Evolutionary conservation across 2,888 invertebrate species (phyloP).

Genomic region (Auanema freiburgensis): DNA sequence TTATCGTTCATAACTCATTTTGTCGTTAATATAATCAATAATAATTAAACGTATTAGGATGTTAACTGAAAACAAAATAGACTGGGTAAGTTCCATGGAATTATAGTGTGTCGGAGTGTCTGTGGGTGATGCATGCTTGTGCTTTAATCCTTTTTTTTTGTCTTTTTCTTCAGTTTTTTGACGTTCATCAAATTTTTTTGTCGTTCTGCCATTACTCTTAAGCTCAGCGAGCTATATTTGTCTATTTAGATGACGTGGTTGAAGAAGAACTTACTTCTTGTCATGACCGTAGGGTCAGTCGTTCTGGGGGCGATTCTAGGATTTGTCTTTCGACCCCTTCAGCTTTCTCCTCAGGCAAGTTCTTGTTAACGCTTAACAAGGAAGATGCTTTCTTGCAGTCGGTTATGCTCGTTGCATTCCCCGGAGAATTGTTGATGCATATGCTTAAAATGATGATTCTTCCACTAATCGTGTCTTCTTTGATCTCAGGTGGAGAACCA

Average conservation of each 20-base stretch:
- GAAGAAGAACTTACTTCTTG: slow-evolving; percentile 70
- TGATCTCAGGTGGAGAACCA: slow-evolving; percentile 70
- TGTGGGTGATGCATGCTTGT: too few relatives aligned
- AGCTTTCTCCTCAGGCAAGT: slow-evolving; percentile 47
- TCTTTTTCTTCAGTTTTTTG: slow-evolving; percentile 7
- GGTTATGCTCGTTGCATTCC: slow-evolving; percentile 73
- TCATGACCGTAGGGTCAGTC: slow-evolving; percentile 72
- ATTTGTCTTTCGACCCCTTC: slow-evolving; percentile 66
- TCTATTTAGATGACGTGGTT: slow-evolving; percentile 65
- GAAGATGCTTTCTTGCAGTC: slow-evolving; percentile 57
- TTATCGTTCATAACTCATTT: too few relatives aligned
- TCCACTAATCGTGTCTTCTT: slow-evolving; percentile 74
- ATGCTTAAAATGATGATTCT: slow-evolving; percentile 75
- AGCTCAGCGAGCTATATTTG: not conserved
- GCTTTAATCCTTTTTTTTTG: slow-evolving; percentile 4
- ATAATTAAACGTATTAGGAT: too few relatives aligned
- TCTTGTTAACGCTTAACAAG: not conserved
- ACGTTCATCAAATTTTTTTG: not conserved
- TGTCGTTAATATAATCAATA: too few relatives aligned
- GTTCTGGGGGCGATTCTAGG: slow-evolving; percentile 72
- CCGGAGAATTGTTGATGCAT: slow-evolving; percentile 75
- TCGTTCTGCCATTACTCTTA: not conserved
- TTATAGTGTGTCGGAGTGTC: too few relatives aligned
- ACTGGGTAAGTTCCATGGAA: too few relatives aligned
- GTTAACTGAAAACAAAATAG: too few relatives aligned